These are phyloP conservation scores for Andrena cerasifolii DNA, from an alignment of 1,140 invertebrate genomes.

Conservation along the genomic window DNA sequence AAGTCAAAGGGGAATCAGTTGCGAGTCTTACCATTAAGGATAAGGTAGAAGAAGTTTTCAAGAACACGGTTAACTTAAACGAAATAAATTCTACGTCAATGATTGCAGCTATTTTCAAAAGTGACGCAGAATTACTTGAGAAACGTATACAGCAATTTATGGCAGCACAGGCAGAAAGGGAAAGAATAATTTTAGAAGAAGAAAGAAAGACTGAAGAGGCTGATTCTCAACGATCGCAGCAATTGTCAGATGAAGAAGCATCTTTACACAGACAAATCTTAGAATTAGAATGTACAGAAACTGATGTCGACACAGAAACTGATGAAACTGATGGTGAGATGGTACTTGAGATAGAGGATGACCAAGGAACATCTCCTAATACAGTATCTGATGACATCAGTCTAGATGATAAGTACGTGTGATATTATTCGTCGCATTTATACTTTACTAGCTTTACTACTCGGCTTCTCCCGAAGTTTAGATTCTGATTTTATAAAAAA, in stretches of 20 bases:
- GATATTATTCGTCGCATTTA: constrained; percentile 13
- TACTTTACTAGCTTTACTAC: neutral
- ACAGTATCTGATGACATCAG: constrained; percentile 75
- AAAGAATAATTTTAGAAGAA: constrained; percentile 81
- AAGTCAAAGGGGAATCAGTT: constrained; percentile 61
- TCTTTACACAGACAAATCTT: constrained; percentile 90
- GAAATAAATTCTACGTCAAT: constrained; percentile 79
- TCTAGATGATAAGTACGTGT: constrained; percentile 74
- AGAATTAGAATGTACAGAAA: constrained; percentile 90
- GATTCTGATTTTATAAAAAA: too few relatives aligned
- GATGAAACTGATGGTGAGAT: constrained; percentile 90
- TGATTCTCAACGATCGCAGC: constrained; percentile 81
- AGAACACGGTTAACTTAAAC: constrained; percentile 52
- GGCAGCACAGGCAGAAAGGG: constrained; percentile 79
- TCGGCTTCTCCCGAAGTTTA: too few relatives aligned
- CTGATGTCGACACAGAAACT: constrained; percentile 91
- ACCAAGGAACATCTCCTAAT: constrained; percentile 64
- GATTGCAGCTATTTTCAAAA: constrained; percentile 81
- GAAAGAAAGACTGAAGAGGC: constrained; percentile 82
- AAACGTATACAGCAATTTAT: constrained; percentile 81
- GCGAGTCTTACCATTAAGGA: constrained; percentile 43
- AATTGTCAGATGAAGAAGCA: constrained; percentile 91
- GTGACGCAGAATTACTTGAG: constrained; percentile 82
- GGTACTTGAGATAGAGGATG: constrained; percentile 84
- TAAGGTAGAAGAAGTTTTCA: constrained; percentile 58